Base-by-base conservation (phyloP, 2,888 invertebrate genomes). In the Julus scandinavius region DNA sequence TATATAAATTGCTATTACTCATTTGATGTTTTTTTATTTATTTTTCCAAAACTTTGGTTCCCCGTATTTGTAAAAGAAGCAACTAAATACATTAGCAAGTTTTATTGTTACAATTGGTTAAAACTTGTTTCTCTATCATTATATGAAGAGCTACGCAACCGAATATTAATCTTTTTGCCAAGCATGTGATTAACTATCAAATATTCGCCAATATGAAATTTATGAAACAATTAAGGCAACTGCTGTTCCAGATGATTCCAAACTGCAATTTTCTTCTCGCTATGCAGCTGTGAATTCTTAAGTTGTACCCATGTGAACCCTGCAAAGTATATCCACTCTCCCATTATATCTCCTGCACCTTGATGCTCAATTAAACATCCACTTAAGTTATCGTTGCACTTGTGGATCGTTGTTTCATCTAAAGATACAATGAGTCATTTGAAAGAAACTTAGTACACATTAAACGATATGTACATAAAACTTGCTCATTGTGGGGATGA, bases 301-400 rank as follows among this genome's bases (percentile, higher is more conserved):
- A 72, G 20, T 15, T 20, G 20, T 20, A 72, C 63, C 20, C 20
- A 20, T 72, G 20, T 20, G 20, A 72, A 72, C 63, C 63, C 63
- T 29, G 45, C 45, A 45, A 45, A 45, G 5, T 45, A 29, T 29
- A 7, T 45, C 45, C 5, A n/a, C n/a, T 45, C 85, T 7, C 49
- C 84, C 17, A 84, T 15, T 41, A 84, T 4, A 17, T 5, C 17
- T 40, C 9, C n/a, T 29, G 29, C 11, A 72, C 72, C 85, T 45
- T 41, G n/a, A 85, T 85, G 85, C 41, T 17, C 85, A 85, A 38
- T 72, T 72, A 72, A 72, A 29, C 63, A 72, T 72, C 63, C 63
- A 72, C 63, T 72, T 72, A 72, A 72, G 63, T 20, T 7, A 20
- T 72, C 20, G 63, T 72, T 17, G 54, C 17, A 13, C 54, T 54